Evolutionary conservation across 1,140 invertebrate genomes (phyloP).

Genomic region (Reticulitermes speratus): DNA sequence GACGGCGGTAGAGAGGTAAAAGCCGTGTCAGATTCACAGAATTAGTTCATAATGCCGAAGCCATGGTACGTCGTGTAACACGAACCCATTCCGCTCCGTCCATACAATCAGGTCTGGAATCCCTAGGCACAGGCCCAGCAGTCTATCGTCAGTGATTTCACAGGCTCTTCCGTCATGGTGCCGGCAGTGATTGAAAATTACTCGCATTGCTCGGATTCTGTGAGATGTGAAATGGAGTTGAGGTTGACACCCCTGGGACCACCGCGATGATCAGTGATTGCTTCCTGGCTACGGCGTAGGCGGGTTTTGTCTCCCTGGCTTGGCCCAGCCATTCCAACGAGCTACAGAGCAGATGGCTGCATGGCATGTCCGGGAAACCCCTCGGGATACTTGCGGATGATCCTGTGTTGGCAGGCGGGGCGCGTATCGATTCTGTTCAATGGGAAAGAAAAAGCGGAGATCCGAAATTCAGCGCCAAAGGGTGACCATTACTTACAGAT

Average conservation of each 20-base stretch:
- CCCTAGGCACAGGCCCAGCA: background rate
- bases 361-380: background rate
- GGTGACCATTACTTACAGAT: background rate
- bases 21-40: too few relatives aligned
- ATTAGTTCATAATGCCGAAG: too few relatives aligned
- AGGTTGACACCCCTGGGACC: background rate
- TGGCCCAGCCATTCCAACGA: background rate
- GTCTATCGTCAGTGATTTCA: background rate
- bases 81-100: background rate
- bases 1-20: too few relatives aligned
- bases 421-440: background rate
- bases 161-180: too few relatives aligned
- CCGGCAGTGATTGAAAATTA: background rate
- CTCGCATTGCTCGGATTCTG: background rate
- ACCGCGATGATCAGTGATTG: background rate
- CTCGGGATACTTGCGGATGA: background rate
- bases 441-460: too few relatives aligned
- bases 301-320: background rate
- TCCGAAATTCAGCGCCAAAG: background rate
- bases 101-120: background rate
- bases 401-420: background rate
- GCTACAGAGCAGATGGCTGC: background rate
- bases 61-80: background rate
- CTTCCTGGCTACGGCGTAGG: background rate
- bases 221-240: slow-evolving; percentile 2